A percentile compares a stretch with the other conserved stretches of the same genome.
phyloP scores from a whole-genome alignment of 2,113 vertebrate species.

The Pantherophis guttatus region DNA sequence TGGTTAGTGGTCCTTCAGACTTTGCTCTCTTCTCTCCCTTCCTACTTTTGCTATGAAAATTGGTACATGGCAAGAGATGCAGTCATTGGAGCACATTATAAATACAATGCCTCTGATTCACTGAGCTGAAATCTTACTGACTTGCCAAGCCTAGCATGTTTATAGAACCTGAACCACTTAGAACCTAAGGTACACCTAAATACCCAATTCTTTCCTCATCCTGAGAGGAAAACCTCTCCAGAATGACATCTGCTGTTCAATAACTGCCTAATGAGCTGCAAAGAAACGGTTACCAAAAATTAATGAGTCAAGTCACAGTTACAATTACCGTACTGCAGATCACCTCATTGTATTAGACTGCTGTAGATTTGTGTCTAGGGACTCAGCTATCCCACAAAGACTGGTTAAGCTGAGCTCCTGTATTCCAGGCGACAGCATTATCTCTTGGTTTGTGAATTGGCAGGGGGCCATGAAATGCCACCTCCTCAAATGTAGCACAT shows the following conservation, averaged over 20 bases:
- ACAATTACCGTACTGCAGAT: constrained; percentile 74
- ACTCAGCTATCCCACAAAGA: constrained; percentile 60
- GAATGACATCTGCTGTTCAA: constrained; percentile 72
- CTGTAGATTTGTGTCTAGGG: constrained; percentile 63
- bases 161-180: constrained; percentile 18
- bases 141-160: constrained; percentile 38
- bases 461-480: background rate
- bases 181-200: constrained; percentile 23
- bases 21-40: background rate
- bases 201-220: background rate
- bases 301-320: constrained; percentile 77
- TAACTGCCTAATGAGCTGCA: constrained; percentile 77
- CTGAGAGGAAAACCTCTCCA: constrained; percentile 57
- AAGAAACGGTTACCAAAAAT: constrained; percentile 78
- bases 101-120: constrained; percentile 30
- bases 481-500: background rate
- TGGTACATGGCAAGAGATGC: background rate
- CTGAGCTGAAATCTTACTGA: constrained; percentile 23
- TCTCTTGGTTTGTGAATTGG: constrained; percentile 23
- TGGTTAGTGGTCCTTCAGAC: background rate
- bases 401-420: constrained; percentile 56
- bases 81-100: constrained; percentile 19
- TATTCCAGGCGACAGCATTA: constrained; percentile 58
- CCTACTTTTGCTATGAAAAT: background rate
- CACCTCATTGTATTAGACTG: constrained; percentile 68